phyloP scores from a whole-genome alignment of 64 coral and sea anemone species.

The Porites australiensis region DNA sequence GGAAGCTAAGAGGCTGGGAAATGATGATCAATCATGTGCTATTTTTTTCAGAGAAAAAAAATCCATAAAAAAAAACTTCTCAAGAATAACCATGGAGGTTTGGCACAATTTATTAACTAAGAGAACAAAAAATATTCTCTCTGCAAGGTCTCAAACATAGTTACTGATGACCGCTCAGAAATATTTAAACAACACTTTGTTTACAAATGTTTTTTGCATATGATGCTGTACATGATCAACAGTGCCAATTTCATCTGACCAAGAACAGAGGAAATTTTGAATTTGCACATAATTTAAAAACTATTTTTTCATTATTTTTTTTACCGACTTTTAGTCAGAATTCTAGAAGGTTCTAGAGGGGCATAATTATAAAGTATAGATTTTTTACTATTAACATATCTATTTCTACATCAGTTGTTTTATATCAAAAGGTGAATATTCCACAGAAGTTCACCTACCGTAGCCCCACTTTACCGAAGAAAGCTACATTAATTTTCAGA shows the following conservation, averaged over 20 bases:
- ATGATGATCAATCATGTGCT: neutral
- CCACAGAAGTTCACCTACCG: no score
- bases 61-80: neutral
- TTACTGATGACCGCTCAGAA: neutral
- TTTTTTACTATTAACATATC: no score
- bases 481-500: no score
- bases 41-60: neutral
- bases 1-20: neutral
- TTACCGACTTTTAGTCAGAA: neutral
- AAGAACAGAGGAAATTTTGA: neutral
- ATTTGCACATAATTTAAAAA: neutral
- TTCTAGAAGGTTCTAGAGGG: neutral
- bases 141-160: neutral
- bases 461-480: no score
- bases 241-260: neutral
- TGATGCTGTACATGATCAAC: neutral
- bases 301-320: no score
- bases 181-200: constrained; percentile 23
- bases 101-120: no score
- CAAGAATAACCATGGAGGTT: no score
- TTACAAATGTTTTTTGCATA: neutral
- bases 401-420: no score
- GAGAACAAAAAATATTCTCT: no score
- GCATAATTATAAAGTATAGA: no score
- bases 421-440: no score